Percentiles rank a stretch among this genome's conserved stretches.
These are phyloP conservation scores for Anoplophora glabripennis DNA, from an alignment of 1,140 invertebrate species.

Conservation along the genomic window DNA sequence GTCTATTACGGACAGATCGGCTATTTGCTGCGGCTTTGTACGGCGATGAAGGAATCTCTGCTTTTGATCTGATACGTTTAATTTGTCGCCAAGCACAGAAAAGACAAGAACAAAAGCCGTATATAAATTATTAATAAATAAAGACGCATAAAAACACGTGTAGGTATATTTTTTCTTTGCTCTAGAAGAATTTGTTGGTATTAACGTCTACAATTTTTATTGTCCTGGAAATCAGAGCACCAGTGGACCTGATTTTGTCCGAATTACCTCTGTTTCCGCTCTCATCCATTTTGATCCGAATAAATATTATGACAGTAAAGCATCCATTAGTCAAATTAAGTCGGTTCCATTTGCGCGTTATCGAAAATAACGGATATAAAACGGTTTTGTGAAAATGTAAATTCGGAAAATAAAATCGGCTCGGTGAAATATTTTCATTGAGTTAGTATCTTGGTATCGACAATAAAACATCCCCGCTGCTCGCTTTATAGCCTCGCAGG, in stretches of 20 bases:
- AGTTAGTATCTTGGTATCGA: slow-evolving; percentile 33
- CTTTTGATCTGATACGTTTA: no score
- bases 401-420: slow-evolving; percentile 31
- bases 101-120: background rate
- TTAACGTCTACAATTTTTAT: no score
- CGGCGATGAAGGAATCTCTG: no score
- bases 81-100: no score
- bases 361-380: background rate
- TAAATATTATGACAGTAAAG: slow-evolving; percentile 1
- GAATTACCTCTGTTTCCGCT: no score
- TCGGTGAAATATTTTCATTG: slow-evolving; percentile 40
- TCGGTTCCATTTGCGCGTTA: slow-evolving; percentile 5
- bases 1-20: no score
- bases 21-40: no score
- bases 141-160: no score
- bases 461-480: slow-evolving; percentile 36
- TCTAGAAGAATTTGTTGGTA: no score
- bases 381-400: slow-evolving; percentile 29
- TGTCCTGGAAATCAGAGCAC: background rate
- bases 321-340: slow-evolving; percentile 15
- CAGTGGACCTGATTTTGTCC: background rate
- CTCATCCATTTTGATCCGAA: no score
- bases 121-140: background rate
- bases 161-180: no score
- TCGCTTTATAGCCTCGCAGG: slow-evolving; percentile 32